A percentile compares a stretch with the other conserved stretches of the same genome.
Conservation (phyloP, 2,888 invertebrate genomes). For the Cybosia mesomella region DNA sequence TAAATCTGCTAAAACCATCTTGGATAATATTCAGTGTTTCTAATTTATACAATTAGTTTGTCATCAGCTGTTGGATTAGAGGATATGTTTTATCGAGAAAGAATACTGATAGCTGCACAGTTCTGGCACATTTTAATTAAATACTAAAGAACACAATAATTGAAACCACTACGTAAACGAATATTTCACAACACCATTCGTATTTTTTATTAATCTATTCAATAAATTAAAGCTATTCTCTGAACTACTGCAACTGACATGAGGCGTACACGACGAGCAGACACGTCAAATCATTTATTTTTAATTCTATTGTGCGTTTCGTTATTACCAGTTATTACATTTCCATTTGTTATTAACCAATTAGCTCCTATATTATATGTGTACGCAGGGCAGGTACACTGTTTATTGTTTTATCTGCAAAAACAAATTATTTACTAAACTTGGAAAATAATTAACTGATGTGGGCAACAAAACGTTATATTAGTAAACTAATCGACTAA, state of each 20-base stretch:
- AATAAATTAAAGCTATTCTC: conserved; percentile 23
- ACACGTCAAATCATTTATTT: conserved; percentile 57
- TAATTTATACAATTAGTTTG: conserved; percentile 40
- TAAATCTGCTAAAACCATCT: conserved; percentile 99
- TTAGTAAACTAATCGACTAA: background rate
- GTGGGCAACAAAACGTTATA: background rate
- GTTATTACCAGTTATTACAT: conserved; percentile 21
- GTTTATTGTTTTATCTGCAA: background rate
- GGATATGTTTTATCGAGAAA: conserved; percentile 37
- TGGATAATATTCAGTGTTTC: conserved; percentile 60
- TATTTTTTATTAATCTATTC: conserved; percentile 29
- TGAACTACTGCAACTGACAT: conserved; percentile 54
- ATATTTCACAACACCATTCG: conserved; percentile 40
- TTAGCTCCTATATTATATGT: no score
- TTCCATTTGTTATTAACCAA: background rate
- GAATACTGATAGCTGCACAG: conserved; percentile 26
- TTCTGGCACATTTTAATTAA: conserved; percentile 44
- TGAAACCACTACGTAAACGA: conserved; percentile 20
- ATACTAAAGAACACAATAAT: conserved; percentile 22
- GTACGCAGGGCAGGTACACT: no score
- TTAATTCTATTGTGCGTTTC: conserved; percentile 25
- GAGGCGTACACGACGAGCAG: conserved; percentile 68
- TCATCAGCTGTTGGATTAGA: conserved; percentile 59
- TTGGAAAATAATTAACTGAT: background rate
- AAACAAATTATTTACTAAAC: background rate